Conservation (phyloP, 1,140 invertebrate species). For the Eulimnadia texana region DNA sequence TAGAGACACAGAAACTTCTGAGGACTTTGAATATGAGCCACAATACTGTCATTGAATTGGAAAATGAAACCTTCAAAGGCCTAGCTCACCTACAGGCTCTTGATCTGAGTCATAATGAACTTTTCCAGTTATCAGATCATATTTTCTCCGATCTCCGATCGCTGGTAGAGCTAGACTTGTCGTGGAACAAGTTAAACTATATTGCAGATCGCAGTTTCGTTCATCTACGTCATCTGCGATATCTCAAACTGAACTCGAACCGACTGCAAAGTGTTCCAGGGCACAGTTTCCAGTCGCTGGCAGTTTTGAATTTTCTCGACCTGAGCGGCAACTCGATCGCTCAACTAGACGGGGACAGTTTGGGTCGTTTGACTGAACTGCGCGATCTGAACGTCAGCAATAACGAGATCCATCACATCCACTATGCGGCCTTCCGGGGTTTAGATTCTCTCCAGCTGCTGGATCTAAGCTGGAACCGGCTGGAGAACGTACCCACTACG, state of each 20-base stretch:
- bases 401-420: constrained; percentile 15
- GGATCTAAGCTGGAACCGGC: constrained; percentile 59
- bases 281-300: constrained; percentile 36
- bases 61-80: constrained; percentile 54
- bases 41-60: constrained; percentile 51
- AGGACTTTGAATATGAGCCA: constrained; percentile 55
- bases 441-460: constrained; percentile 47
- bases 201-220: constrained; percentile 2
- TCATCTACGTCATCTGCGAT: constrained; percentile 39
- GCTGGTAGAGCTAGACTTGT: constrained; percentile 15
- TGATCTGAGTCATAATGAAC: constrained; percentile 59
- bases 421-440: constrained; percentile 50
- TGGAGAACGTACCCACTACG: constrained; percentile 39
- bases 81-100: constrained; percentile 47
- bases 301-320: constrained; percentile 51
- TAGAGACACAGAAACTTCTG: constrained; percentile 53
- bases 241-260: constrained; percentile 65
- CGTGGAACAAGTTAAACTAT: constrained; percentile 9
- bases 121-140: constrained; percentile 41
- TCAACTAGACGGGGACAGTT: constrained; percentile 30
- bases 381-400: constrained; percentile 15
- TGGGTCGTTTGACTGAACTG: constrained; percentile 14
- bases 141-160: constrained; percentile 21
- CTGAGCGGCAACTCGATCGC: constrained; percentile 61
- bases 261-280: constrained; percentile 38